phyloP scores from a whole-genome alignment of 2,113 vertebrate genomes.

The Peromyscus californicus region DNA sequence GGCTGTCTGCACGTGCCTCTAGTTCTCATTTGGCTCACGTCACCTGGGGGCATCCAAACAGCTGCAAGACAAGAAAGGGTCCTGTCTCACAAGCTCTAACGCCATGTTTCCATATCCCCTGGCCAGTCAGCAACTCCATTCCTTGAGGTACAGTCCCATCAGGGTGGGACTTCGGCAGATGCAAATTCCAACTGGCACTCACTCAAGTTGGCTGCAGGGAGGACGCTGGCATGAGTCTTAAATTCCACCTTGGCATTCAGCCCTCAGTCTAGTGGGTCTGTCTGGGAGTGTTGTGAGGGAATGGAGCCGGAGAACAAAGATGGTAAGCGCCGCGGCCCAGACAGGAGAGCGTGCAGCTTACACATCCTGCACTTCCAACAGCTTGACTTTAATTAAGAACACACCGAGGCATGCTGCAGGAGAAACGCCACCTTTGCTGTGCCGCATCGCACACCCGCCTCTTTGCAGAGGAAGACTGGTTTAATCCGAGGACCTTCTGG shows the following conservation, averaged over 20 bases:
- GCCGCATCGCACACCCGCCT: not conserved
- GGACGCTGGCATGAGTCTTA: conserved; percentile 73
- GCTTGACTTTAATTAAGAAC: conserved; percentile 35
- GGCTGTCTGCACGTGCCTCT: not conserved
- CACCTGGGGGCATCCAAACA: not conserved
- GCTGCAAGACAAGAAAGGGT: not conserved
- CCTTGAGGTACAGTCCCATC: conserved; percentile 10
- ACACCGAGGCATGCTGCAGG: not conserved
- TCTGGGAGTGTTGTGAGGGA: conserved; percentile 57
- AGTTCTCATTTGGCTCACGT: not conserved
- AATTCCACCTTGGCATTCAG: conserved; percentile 67
- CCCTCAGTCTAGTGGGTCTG: conserved; percentile 57
- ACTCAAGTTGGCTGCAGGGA: conserved; percentile 65
- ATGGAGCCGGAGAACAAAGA: conserved; percentile 61
- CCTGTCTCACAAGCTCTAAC: not conserved
- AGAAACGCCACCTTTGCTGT: conserved; percentile 9
- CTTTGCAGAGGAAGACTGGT: not conserved
- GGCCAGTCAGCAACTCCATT: conserved; percentile 1
- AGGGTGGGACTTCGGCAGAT: conserved; percentile 63
- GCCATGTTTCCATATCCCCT: not conserved
- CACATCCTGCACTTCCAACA: conserved; percentile 34
- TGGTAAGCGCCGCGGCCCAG: conserved; percentile 46
- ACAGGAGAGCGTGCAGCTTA: conserved; percentile 35
- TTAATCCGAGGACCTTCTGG: conserved; percentile 25
- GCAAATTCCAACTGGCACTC: conserved; percentile 19